Percentiles rank a stretch among this genome's conserved stretches.
phyloP scores from a whole-genome alignment of 2,113 vertebrate species.

The Cathartes aura region DNA sequence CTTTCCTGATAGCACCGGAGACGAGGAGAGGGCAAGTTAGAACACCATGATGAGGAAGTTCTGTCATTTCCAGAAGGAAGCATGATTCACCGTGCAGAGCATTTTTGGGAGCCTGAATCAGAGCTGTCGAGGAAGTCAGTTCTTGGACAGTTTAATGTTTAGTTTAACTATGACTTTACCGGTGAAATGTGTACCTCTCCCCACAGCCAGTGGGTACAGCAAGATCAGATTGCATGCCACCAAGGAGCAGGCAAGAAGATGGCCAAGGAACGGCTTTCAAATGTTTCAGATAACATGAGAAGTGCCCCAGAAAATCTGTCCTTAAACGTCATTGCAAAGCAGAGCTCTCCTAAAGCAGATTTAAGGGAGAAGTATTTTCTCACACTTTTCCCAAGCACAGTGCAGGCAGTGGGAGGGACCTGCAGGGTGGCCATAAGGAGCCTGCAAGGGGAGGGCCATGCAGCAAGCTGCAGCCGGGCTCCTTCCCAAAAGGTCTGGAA shows the following conservation, averaged over 20 bases:
- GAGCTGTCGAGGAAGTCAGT: constrained; percentile 82
- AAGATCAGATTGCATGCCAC: background rate
- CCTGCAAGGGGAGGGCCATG: background rate
- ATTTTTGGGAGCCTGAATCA: constrained; percentile 83
- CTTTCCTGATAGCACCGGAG: constrained; percentile 77
- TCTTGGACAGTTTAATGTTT: constrained; percentile 77
- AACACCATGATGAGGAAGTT: constrained; percentile 79
- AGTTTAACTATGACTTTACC: constrained; percentile 67
- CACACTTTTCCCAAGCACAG: background rate
- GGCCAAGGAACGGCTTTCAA: background rate
- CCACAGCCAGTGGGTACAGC: background rate
- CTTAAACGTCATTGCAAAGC: background rate
- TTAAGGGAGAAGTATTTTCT: constrained; percentile 24
- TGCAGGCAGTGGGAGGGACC: constrained; percentile 42
- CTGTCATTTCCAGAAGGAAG: constrained; percentile 85
- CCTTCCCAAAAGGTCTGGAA: constrained; percentile 48
- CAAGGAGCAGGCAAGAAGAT: background rate
- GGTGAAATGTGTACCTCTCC: constrained; percentile 13
- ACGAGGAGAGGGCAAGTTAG: constrained; percentile 71
- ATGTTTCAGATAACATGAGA: background rate
- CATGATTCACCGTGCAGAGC: constrained; percentile 75
- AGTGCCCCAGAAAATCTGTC: background rate
- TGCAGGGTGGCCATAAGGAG: constrained; percentile 45
- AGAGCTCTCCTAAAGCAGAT: background rate
- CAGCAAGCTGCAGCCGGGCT: background rate